Evolutionary conservation across 2,797 vertebrate species (phyloP), one percentile per base, ranked within the genome.

Genomic region (Sebastes hubbsi): DNA sequence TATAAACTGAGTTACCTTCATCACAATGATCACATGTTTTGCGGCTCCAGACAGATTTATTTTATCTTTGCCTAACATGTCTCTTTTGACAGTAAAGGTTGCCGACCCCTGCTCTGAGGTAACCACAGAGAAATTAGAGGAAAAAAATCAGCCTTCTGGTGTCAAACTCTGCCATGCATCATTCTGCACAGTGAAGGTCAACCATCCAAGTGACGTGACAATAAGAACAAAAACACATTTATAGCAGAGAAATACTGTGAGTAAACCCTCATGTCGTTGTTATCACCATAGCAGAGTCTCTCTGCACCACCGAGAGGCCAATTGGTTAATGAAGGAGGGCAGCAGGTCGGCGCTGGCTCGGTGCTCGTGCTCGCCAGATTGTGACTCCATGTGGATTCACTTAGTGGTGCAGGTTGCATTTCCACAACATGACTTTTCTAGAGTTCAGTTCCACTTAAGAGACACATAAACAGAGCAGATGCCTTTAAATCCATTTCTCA

Each of bases 301-400:
- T 55, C 42, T 71, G 8, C 24, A 38, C 25, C 29, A 30, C 77
- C 73, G 10, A 68, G 75, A 70, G 30, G 22, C 30, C 68, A 25
- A 12, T 64, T 78, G 77, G 49, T 86, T 86, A 63, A 84, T 69
- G 54, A 69, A 81, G 59, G 46, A 78, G 84, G 85, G 42, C 79
- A 83, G 59, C 69, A 63, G 89, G 84, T 92, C 80, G 83, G 29
- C 6, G 5, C 63, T 22, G 74, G 36, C 32, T 67, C 42, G 42
- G 46, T 76, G 60, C 72, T 84, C 70, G 38, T 56, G 64, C 27
- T 83, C 13, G 14, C 77, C 82, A 82, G 67, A 82, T 80, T 75
- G 67, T 75, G 65, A 36, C 64, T 83, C 70, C 90, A 92, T 91
- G 84, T 92, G 91, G 82, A 67, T 88, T 87, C 89, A 93, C 80